Evolutionary conservation across 2,888 invertebrate genomes (phyloP).

Genomic region (Folsomia manolachei): DNA sequence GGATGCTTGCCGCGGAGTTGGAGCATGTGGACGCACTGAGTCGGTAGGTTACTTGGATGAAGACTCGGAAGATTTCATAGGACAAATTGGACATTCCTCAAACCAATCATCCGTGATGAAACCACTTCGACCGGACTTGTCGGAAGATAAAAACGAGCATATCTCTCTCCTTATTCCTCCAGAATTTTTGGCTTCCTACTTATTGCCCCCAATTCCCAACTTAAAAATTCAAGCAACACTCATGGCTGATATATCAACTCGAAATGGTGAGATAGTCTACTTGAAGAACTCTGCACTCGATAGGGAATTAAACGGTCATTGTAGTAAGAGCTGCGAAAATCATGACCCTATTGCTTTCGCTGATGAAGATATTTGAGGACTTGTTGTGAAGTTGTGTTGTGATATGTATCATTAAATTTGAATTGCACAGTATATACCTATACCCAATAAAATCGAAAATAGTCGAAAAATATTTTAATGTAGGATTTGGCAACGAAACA

Average conservation of each 20-base stretch:
- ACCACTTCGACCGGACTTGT: neutral
- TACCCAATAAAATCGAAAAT: too few species aligned
- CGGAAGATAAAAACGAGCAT: constrained; percentile 40
- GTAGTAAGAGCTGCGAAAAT: neutral
- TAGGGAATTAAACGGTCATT: neutral
- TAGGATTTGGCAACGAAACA: too few species aligned
- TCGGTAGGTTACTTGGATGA: constrained; percentile 65
- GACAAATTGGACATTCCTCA: neutral
- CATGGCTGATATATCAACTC: neutral
- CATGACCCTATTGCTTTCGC: neutral
- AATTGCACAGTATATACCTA: too few species aligned
- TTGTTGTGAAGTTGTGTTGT: neutral
- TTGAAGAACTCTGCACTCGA: neutral
- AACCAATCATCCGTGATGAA: neutral
- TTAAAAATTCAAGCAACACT: neutral
- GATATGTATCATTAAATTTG: too few species aligned
- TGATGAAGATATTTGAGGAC: neutral
- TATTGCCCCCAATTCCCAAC: neutral
- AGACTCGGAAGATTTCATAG: constrained; percentile 17
- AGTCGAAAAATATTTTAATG: too few species aligned
- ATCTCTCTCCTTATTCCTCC: constrained; percentile 45
- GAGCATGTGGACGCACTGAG: constrained; percentile 73
- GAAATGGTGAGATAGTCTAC: neutral
- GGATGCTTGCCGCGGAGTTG: constrained; percentile 68
- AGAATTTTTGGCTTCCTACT: constrained; percentile 35